These are phyloP conservation scores for Schrankia costaestrigalis DNA, from an alignment of 2,888 invertebrate species.

Conservation along the genomic window DNA sequence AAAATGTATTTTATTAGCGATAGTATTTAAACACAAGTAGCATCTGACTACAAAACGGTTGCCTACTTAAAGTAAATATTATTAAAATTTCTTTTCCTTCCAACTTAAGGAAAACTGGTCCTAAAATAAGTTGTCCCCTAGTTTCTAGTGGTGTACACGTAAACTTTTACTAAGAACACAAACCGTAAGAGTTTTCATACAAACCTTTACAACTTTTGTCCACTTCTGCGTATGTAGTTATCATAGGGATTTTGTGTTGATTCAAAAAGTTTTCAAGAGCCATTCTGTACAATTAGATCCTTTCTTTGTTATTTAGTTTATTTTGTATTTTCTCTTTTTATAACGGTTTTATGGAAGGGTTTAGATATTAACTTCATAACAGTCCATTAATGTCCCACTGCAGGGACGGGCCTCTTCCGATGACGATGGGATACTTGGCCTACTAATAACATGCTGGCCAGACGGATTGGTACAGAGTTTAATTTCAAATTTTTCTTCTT, in stretches of 20 bases:
- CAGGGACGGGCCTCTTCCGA: too few relatives aligned
- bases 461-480: too few relatives aligned
- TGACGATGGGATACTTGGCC: too few relatives aligned
- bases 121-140: slow-evolving; percentile 32
- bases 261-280: slow-evolving; percentile 32
- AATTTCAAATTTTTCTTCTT: too few relatives aligned
- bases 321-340: slow-evolving; percentile 3
- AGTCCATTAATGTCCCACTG: too few relatives aligned
- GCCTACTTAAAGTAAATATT: slow-evolving; percentile 5
- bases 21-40: neutral
- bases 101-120: slow-evolving; percentile 14
- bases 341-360: too few relatives aligned
- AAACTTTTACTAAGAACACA: slow-evolving; percentile 30
- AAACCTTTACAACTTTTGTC: slow-evolving; percentile 33
- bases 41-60: neutral
- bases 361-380: too few relatives aligned
- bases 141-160: slow-evolving; percentile 32
- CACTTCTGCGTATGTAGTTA: slow-evolving; percentile 32
- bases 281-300: slow-evolving; percentile 25
- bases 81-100: slow-evolving; percentile 1
- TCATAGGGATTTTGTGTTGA: slow-evolving; percentile 34
- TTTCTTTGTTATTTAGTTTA: slow-evolving; percentile 5
- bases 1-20: neutral
- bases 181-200: slow-evolving; percentile 28
- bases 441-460: too few relatives aligned